Evolutionary conservation across 2,113 vertebrate species (phyloP).

Genomic region (Haplochromis vanheusdeni): DNA sequence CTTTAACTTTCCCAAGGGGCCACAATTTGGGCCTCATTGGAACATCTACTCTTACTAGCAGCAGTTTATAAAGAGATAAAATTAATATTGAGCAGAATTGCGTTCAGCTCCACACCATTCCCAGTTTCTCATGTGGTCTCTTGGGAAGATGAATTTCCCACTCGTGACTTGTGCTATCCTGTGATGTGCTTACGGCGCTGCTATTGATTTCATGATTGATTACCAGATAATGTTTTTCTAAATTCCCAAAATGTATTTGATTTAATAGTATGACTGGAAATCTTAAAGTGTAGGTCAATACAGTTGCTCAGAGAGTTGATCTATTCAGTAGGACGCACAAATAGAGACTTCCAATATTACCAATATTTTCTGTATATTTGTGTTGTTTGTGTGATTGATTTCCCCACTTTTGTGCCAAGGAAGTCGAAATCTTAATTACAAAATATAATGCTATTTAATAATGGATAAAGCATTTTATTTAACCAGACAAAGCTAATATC

Average conservation of each 20-base stretch:
- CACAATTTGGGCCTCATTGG: neutral
- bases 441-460: neutral
- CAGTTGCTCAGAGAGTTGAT: neutral
- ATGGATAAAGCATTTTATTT: neutral
- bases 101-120: neutral
- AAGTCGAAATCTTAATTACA: neutral
- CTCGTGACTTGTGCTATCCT: neutral
- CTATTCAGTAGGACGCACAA: neutral
- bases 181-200: accelerated
- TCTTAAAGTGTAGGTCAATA: neutral
- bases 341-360: neutral
- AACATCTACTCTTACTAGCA: neutral
- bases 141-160: neutral
- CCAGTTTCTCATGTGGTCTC: neutral
- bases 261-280: neutral
- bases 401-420: neutral
- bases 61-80: neutral
- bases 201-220: neutral
- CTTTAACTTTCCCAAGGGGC: neutral
- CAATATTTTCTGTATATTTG: neutral
- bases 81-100: neutral
- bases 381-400: neutral
- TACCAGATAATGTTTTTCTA: neutral
- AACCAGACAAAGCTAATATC: neutral
- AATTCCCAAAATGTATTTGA: neutral